phyloP scores from a whole-genome alignment of 2,888 invertebrate species.

The Leptinotarsa tumamoca region DNA sequence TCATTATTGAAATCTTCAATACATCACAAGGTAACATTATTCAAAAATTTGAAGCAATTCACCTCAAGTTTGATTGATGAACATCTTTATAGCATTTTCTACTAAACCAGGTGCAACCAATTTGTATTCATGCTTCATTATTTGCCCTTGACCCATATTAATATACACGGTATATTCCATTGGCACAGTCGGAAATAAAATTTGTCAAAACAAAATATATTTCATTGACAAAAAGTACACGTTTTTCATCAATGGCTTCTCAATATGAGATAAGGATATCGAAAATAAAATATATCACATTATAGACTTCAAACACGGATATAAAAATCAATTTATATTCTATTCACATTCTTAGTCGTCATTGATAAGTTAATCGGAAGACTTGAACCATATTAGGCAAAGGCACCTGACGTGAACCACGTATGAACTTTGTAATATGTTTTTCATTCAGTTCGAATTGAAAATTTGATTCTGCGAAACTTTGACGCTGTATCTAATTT shows the following conservation, averaged over 20 bases:
- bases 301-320: background rate
- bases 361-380: background rate
- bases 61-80: too few species aligned
- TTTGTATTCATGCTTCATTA: background rate
- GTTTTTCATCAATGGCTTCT: conserved; percentile 9
- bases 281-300: conserved; percentile 4
- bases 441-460: background rate
- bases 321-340: conserved; percentile 12
- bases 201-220: background rate
- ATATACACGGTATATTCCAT: conserved; percentile 1
- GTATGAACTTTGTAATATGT: background rate
- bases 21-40: too few species aligned
- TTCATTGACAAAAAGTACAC: conserved; percentile 6
- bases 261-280: background rate
- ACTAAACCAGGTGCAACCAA: background rate
- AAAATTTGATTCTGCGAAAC: background rate
- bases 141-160: background rate
- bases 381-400: background rate
- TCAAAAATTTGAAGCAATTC: too few species aligned
- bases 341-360: background rate
- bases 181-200: background rate
- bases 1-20: too few species aligned
- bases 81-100: too few species aligned
- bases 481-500: too few species aligned
- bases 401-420: background rate